These are phyloP conservation scores for Glyptemys insculpta DNA, from an alignment of 2,797 vertebrate species.

Conservation along the genomic window DNA sequence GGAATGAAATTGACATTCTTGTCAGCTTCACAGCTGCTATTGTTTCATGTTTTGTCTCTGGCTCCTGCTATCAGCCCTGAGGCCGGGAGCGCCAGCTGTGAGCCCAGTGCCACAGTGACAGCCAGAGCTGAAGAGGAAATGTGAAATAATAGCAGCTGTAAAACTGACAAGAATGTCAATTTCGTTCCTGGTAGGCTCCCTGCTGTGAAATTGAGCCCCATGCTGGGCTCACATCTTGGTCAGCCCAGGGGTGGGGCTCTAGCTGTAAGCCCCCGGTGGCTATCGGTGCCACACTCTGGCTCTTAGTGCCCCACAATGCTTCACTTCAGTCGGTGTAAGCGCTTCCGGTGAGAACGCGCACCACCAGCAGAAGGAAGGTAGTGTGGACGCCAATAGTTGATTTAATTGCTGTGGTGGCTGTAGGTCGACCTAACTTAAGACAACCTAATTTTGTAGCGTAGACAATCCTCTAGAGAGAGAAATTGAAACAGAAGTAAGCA, in stretches of 20 bases:
- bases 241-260: not conserved
- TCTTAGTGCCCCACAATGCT: not conserved
- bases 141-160: too few relatives aligned
- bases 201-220: not conserved
- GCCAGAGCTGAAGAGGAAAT: too few relatives aligned
- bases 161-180: too few relatives aligned
- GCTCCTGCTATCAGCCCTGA: too few relatives aligned
- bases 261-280: too few relatives aligned
- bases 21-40: too few relatives aligned
- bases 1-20: too few relatives aligned
- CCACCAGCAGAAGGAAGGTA: not conserved
- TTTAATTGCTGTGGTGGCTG: not conserved
- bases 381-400: not conserved
- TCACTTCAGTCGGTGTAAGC: not conserved
- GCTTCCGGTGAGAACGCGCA: not conserved
- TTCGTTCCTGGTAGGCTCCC: not conserved
- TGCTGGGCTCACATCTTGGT: not conserved
- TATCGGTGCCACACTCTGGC: not conserved
- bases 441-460: not conserved
- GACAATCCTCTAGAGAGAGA: not conserved
- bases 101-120: too few relatives aligned
- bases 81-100: too few relatives aligned
- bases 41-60: too few relatives aligned
- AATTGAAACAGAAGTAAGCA: not conserved
- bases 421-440: not conserved